Percentiles rank a stretch among this genome's conserved stretches.
Evolutionary conservation across 2,888 invertebrate species (phyloP).

Genomic region (Xestia ashworthii): DNA sequence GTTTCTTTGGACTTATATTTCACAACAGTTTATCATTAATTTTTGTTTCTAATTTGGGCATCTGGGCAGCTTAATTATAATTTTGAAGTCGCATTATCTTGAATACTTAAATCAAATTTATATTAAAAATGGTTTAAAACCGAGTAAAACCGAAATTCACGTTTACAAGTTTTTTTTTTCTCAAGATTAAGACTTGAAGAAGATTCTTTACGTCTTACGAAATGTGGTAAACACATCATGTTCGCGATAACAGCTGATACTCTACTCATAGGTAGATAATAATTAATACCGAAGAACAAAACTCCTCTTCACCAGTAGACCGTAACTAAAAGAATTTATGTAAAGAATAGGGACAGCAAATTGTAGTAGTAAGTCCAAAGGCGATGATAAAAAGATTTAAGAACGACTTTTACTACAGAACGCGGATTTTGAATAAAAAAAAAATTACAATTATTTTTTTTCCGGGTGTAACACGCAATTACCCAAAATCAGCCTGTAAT

Average conservation of each 20-base stretch:
- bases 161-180: too few species aligned
- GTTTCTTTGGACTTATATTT: not conserved
- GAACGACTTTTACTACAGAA: too few species aligned
- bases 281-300: slow-evolving; percentile 11
- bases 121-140: too few species aligned
- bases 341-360: not conserved
- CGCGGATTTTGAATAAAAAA: not conserved
- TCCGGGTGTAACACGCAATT: not conserved
- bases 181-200: too few species aligned
- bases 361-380: not conserved
- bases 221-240: not conserved
- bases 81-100: not conserved
- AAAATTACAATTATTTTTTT: not conserved
- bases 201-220: too few species aligned
- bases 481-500: not conserved
- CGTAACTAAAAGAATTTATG: slow-evolving; percentile 19
- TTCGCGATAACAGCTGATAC: slow-evolving; percentile 13
- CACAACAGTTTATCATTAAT: not conserved
- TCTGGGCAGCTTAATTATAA: not conserved
- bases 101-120: too few species aligned
- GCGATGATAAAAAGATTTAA: not conserved
- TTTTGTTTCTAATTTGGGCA: not conserved
- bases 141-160: too few species aligned
- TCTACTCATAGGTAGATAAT: not conserved
- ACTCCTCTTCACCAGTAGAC: not conserved